Percentiles rank a stretch among this genome's conserved stretches.
These are phyloP conservation scores for rat (Rattus norvegicus) DNA, from an alignment of 2,113 vertebrate genomes.

Conservation along the genomic window DNA sequence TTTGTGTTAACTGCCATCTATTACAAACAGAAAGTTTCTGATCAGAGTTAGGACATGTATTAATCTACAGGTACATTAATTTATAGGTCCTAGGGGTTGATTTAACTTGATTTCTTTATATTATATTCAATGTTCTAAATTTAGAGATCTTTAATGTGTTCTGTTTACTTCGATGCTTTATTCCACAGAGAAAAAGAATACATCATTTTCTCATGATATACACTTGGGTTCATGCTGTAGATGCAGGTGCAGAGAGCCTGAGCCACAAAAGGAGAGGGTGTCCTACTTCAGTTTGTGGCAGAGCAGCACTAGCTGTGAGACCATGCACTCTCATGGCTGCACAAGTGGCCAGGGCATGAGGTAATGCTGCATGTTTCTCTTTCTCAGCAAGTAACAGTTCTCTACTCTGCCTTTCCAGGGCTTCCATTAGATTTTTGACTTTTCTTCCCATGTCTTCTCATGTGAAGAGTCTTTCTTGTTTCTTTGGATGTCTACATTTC, in stretches of 20 bases:
- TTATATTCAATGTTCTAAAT: background rate
- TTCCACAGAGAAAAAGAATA: constrained; percentile 29
- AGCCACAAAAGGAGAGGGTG: background rate
- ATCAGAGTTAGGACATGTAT: background rate
- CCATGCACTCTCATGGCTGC: background rate
- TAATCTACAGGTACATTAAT: background rate
- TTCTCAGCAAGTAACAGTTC: background rate
- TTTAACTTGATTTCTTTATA: constrained; percentile 4
- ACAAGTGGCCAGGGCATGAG: background rate
- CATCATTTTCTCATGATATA: background rate
- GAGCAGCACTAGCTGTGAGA: background rate
- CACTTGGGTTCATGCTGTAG: background rate
- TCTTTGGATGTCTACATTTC: background rate
- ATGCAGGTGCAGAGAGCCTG: background rate
- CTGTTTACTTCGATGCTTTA: background rate
- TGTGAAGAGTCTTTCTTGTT: background rate
- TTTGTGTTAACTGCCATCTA: background rate
- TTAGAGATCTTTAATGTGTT: constrained; percentile 3
- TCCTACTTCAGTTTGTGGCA: background rate
- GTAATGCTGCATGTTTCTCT: background rate
- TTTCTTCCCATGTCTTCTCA: constrained; percentile 13
- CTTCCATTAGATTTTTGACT: background rate
- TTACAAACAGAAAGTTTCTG: background rate
- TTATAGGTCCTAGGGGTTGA: background rate
- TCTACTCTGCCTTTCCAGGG: constrained; percentile 1